A percentile compares a stretch with the other conserved stretches of the same genome.
Conservation (phyloP, 2,113 vertebrate species). For the Microtus oregoni region DNA sequence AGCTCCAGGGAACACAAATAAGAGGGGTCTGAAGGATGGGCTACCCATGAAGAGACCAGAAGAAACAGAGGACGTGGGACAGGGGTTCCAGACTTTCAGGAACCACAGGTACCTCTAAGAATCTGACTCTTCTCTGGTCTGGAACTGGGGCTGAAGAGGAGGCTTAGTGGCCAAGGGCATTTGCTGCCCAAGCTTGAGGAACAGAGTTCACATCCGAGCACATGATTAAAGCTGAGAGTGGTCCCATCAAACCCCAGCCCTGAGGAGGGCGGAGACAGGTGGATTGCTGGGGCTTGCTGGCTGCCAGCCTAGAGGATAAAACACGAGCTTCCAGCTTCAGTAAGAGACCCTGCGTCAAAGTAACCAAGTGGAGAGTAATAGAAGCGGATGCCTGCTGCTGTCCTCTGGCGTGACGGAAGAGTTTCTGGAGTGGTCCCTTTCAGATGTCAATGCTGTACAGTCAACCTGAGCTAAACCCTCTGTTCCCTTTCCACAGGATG, state of each 20-base stretch:
- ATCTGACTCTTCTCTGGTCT: neutral
- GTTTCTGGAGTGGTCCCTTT: no score
- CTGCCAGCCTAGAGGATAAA: neutral
- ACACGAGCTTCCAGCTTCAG: neutral
- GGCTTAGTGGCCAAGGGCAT: no score
- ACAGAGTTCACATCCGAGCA: neutral
- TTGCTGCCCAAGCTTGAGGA: neutral
- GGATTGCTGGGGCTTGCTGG: neutral
- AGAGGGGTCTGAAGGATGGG: neutral
- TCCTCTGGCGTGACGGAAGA: neutral
- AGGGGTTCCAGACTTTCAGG: neutral
- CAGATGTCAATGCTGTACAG: neutral
- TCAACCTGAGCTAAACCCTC: neutral
- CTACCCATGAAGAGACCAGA: neutral
- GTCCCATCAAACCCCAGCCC: neutral
- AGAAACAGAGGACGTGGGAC: neutral
- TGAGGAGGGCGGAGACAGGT: neutral
- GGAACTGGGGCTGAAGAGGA: neutral
- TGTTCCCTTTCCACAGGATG: neutral
- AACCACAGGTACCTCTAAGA: neutral
- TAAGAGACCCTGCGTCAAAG: neutral
- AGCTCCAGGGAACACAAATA: fast-evolving
- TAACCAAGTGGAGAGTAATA: neutral
- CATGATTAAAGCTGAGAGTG: neutral
- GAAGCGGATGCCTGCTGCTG: neutral